Evolutionary conservation across 2,113 vertebrate genomes (phyloP).

Genomic region (Grammomys surdaster): DNA sequence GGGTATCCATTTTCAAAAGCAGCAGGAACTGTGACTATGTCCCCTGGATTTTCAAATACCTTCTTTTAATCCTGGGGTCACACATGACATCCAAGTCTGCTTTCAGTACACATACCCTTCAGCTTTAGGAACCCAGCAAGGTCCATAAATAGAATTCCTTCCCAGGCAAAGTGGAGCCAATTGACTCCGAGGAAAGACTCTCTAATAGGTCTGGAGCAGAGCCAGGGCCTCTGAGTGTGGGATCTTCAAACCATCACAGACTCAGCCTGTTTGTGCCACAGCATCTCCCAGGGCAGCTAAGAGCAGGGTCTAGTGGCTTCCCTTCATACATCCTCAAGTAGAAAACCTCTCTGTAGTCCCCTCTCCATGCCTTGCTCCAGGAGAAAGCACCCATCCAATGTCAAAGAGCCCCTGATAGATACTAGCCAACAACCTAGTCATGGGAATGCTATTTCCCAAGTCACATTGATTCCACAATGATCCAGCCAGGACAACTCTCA

Average conservation of each 20-base stretch:
- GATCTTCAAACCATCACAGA: no score
- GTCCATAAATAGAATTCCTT: no score
- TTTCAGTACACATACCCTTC: no score
- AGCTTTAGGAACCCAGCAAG: no score
- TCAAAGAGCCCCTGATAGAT: not conserved
- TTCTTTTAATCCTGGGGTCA: not conserved
- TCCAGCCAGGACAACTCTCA: not conserved
- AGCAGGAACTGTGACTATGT: not conserved
- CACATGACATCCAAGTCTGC: not conserved
- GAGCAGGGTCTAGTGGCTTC: not conserved
- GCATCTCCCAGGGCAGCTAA: not conserved
- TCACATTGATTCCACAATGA: not conserved
- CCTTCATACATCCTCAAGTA: not conserved
- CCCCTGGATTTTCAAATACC: not conserved
- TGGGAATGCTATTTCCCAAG: not conserved
- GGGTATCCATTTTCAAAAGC: not conserved
- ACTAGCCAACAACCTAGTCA: not conserved
- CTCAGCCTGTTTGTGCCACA: not conserved
- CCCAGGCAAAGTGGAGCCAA: not conserved
- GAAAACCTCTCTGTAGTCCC: not conserved
- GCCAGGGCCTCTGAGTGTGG: not conserved
- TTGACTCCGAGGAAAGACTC: no score
- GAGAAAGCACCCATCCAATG: not conserved
- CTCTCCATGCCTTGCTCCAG: not conserved
- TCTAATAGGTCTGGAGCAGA: not conserved